Evolutionary conservation across 2,888 invertebrate species (phyloP).

Genomic region (Sympetrum striolatum): DNA sequence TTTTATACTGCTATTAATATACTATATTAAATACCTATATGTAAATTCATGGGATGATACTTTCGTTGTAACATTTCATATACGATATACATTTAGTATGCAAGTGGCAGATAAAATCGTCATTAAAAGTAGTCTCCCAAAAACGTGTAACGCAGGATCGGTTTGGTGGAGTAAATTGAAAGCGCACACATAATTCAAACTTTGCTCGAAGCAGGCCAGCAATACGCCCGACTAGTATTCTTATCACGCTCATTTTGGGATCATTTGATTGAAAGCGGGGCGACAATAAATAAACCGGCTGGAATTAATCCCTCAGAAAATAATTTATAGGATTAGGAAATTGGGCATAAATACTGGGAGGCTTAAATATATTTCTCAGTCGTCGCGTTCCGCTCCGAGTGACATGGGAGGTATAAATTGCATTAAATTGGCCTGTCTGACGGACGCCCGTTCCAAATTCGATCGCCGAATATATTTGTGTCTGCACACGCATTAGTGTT

Average conservation of each 20-base stretch:
- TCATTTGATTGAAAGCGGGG: background rate
- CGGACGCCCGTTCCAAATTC: background rate
- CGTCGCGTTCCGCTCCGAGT: background rate
- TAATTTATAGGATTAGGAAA: background rate
- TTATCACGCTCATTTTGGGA: background rate
- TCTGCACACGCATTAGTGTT: background rate
- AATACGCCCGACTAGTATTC: background rate
- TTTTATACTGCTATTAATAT: too few relatives aligned
- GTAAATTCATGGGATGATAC: too few relatives aligned
- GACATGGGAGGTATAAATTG: background rate
- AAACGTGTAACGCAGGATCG: too few relatives aligned
- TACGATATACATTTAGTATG: too few relatives aligned
- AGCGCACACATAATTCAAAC: too few relatives aligned
- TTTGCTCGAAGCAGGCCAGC: too few relatives aligned
- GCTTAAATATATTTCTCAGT: background rate
- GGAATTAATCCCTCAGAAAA: background rate
- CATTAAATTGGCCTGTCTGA: background rate
- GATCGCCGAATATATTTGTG: background rate
- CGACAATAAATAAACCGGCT: background rate
- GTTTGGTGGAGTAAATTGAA: too few relatives aligned
- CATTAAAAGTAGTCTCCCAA: too few relatives aligned
- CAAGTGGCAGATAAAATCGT: too few relatives aligned
- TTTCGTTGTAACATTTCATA: too few relatives aligned
- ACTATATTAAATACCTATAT: too few relatives aligned
- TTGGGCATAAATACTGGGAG: background rate